Evolutionary conservation across 53 echinoderm and acorn worm genomes (phyloP), one percentile per base, ranked within the genome.

Genomic region (Antedon mediterranea): DNA sequence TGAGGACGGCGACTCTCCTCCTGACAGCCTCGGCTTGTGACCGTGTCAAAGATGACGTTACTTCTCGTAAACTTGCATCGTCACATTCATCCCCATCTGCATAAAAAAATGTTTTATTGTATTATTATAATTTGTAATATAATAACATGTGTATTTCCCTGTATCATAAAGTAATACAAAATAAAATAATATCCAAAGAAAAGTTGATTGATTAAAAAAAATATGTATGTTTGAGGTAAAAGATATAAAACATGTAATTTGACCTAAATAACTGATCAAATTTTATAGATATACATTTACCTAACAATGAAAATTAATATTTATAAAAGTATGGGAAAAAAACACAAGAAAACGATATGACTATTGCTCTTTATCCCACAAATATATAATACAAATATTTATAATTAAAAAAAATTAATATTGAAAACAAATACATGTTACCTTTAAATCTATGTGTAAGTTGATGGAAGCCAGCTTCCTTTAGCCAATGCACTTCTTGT

Each of bases 11-110:
- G 3, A 98, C 93, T 18, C 93, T 75, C 78, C 90, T 93, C 85
- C 86, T 87, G 71, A 98, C 98, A 0, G 93, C 93, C 11, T 90
- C 93, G 8, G 93, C 98, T 83, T 98, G 98, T 33, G 90, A 83
- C 18, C 88, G 86, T 7, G 98, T 98, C 78, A 98, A 83, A 29
- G 98, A 93, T 1, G 93, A 93, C 8, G 98, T 93, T 20, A 93
- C 98, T 42, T 88, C 86, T 76, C 84, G 84, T 31, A 93, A 76
- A 15, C 86, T 28, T 33, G 57, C 83, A 34, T 88, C 85, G 32
- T 93, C 93, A 27, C 90, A 78, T 32, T 88, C 93, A 73, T 85
- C 82, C 27, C 98, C 98, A 81, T 98, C 98, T 98, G 75, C 0
- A 79, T 44, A 42, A 29, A 73, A 30, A 84, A 28, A 82, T 57